Conservation (phyloP, 2,888 invertebrate species). For the Amphipyra tragopoginis region DNA sequence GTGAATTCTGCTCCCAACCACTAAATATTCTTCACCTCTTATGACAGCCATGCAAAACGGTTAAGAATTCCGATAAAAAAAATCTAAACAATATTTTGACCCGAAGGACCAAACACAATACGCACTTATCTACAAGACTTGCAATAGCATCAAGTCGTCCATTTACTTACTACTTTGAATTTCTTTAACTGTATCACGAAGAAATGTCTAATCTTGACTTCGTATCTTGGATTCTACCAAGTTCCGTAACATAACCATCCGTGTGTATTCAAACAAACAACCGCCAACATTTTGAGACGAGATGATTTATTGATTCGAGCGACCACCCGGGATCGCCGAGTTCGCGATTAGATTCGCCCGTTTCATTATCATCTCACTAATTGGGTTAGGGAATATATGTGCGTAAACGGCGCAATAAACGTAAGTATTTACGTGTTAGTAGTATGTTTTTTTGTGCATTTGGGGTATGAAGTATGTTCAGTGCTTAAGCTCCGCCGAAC, state of each 20-base stretch:
- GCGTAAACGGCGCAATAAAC: conserved; percentile 25
- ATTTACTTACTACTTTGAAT: no score
- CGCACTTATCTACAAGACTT: no score
- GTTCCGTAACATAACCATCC: conserved; percentile 10
- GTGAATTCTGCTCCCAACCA: no score
- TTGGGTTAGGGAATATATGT: conserved; percentile 70
- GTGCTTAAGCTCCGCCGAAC: neutral
- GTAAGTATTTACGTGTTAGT: conserved; percentile 40
- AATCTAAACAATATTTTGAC: no score
- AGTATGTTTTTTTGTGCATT: conserved; percentile 22
- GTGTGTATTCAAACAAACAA: conserved; percentile 55
- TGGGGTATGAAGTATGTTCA: neutral
- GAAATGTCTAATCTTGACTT: no score
- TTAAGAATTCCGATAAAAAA: no score
- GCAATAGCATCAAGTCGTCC: no score
- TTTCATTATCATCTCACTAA: conserved; percentile 81
- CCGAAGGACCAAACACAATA: no score
- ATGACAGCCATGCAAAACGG: no score
- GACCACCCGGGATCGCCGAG: conserved; percentile 72
- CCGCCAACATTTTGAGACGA: conserved; percentile 78
- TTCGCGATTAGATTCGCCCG: conserved; percentile 74
- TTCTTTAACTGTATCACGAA: no score
- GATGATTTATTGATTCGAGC: conserved; percentile 86
- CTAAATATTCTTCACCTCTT: no score
- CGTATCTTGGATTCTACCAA: neutral